These are phyloP conservation scores for Bovichtus diacanthus DNA, from an alignment of 2,797 vertebrate genomes.

Conservation along the genomic window DNA sequence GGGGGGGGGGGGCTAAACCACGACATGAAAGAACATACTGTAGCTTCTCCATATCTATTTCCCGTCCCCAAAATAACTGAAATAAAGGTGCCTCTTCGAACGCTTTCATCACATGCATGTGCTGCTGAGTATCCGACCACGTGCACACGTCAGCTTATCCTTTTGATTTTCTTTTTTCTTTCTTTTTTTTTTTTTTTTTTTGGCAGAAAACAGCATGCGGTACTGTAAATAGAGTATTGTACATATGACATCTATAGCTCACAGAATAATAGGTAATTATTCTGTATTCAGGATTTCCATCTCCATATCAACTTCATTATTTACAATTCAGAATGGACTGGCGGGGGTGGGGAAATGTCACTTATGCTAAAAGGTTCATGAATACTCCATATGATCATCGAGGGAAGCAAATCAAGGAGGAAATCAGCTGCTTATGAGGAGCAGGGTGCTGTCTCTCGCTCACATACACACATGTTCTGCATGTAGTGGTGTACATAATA, in stretches of 20 bases:
- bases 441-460: not conserved
- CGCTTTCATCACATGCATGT: conserved; percentile 44
- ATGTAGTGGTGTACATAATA: not conserved
- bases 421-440: conserved; percentile 12
- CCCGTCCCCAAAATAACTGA: conserved; percentile 5
- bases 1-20: not conserved
- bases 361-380: conserved; percentile 6
- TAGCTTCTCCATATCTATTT: not conserved
- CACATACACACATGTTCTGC: not conserved
- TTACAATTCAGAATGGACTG: conserved; percentile 28
- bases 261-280: conserved; percentile 34
- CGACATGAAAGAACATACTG: conserved; percentile 11
- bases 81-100: conserved; percentile 26
- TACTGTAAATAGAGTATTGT: conserved; percentile 15
- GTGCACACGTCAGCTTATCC: conserved; percentile 19
- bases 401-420: conserved; percentile 25
- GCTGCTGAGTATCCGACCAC: conserved; percentile 1
- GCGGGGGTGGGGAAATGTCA: not conserved
- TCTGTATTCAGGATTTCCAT: conserved; percentile 34
- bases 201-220: not conserved
- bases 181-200: not conserved
- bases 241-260: conserved; percentile 11
- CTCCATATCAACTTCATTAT: conserved; percentile 38
- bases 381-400: conserved; percentile 28
- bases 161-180: not conserved